A percentile compares a stretch with the other conserved stretches of the same genome.
phyloP scores from a whole-genome alignment of 35 echinoderm and acorn worm species.

The Heliocidaris tuberculata region DNA sequence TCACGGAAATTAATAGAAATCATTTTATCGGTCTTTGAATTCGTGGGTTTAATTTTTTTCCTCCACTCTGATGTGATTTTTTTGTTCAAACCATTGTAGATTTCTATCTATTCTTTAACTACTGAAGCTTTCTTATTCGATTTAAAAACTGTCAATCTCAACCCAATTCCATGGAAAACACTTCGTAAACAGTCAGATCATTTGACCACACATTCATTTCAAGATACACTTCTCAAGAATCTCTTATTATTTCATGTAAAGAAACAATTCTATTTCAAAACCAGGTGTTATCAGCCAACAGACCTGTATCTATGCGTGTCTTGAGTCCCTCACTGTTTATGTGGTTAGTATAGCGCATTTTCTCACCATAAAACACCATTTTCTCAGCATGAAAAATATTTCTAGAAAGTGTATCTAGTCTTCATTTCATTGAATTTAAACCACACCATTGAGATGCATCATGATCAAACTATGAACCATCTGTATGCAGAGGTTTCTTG shows the following conservation, averaged over 20 bases:
- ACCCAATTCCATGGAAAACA: too few relatives aligned
- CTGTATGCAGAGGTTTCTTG: not conserved
- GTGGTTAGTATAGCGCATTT: not conserved
- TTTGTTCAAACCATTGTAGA: too few relatives aligned
- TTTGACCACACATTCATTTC: not conserved
- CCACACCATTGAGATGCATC: not conserved
- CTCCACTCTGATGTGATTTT: too few relatives aligned
- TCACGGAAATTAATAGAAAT: too few relatives aligned
- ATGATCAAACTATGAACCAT: not conserved
- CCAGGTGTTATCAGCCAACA: not conserved
- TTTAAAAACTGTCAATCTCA: too few relatives aligned
- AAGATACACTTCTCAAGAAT: not conserved
- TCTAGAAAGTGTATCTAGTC: not conserved
- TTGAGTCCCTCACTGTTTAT: not conserved
- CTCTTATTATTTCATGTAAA: not conserved
- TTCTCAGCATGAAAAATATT: not conserved
- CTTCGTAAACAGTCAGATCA: too few relatives aligned
- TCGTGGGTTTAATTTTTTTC: too few relatives aligned
- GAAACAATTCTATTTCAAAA: not conserved
- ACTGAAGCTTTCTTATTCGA: too few relatives aligned
- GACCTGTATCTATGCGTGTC: not conserved
- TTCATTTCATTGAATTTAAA: not conserved
- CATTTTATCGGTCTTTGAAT: too few relatives aligned
- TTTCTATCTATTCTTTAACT: too few relatives aligned
- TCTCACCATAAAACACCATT: not conserved